These are phyloP conservation scores for Pomatorhinus ruficollis DNA, from an alignment of 2,113 vertebrate species.

Conservation along the genomic window DNA sequence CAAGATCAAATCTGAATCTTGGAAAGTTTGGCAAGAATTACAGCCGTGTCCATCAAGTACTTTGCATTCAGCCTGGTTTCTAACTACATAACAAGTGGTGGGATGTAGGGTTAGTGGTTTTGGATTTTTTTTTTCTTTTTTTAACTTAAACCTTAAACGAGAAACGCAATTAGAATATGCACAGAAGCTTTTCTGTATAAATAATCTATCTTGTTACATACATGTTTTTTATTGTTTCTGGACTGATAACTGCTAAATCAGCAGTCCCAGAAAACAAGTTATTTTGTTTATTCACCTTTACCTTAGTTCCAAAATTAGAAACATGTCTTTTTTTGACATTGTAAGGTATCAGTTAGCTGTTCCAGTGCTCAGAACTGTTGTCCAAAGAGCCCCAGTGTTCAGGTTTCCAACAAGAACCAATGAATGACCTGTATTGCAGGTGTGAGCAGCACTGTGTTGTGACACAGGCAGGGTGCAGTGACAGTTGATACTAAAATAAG, in stretches of 20 bases:
- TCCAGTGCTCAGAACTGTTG: neutral
- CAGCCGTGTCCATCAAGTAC: neutral
- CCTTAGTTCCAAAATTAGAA: neutral
- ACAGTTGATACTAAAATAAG: neutral
- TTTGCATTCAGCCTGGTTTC: neutral
- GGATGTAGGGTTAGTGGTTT: neutral
- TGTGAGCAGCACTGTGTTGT: rapidly evolving
- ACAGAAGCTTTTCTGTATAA: neutral
- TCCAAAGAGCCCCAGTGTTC: neutral
- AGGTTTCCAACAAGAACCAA: neutral
- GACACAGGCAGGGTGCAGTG: neutral
- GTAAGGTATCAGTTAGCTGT: neutral
- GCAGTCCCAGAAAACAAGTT: neutral
- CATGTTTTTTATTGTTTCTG: neutral
- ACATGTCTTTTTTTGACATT: neutral
- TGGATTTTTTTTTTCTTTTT: neutral
- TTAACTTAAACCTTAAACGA: neutral
- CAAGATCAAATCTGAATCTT: neutral
- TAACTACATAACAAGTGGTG: neutral
- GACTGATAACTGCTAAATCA: neutral
- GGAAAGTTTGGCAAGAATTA: neutral
- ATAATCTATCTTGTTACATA: neutral
- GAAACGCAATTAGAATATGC: neutral
- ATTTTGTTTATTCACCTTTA: neutral
- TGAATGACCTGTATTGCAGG: neutral